These are phyloP conservation scores for Melipona bicolor DNA, from an alignment of 2,888 invertebrate species.

Conservation along the genomic window DNA sequence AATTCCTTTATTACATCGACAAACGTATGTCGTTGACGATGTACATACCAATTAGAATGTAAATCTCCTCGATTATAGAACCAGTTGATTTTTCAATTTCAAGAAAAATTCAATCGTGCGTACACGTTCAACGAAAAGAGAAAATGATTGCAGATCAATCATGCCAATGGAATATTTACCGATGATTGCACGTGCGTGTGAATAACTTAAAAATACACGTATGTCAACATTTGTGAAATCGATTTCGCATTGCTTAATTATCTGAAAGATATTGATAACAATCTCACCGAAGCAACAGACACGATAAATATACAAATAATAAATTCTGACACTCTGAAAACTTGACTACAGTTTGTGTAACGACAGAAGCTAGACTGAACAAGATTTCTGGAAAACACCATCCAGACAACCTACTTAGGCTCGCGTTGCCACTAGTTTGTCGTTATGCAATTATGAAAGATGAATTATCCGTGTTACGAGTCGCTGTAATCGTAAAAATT, in stretches of 20 bases:
- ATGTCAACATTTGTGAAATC: not conserved
- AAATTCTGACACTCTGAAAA: not conserved
- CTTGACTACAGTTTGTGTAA: not conserved
- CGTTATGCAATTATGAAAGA: constrained; percentile 6
- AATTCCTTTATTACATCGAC: not conserved
- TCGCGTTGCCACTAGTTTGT: not conserved
- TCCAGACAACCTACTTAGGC: not conserved
- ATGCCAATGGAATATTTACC: not conserved
- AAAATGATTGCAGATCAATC: not conserved
- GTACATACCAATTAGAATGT: not conserved
- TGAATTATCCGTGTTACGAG: constrained; percentile 3
- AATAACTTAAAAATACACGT: not conserved
- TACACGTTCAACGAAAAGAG: not conserved
- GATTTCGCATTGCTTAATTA: not conserved
- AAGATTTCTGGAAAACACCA: not conserved
- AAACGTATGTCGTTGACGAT: not conserved
- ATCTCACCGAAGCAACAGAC: too few relatives aligned
- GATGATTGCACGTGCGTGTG: not conserved
- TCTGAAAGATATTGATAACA: not conserved
- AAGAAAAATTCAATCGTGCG: not conserved
- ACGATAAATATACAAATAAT: not conserved
- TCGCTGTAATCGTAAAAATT: not conserved
- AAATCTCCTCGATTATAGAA: not conserved
- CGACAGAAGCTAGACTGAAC: not conserved
- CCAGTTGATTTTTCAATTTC: not conserved